Percentiles rank a stretch among this genome's conserved stretches.
These are phyloP conservation scores for Semotilus atromaculatus DNA, from an alignment of 2,797 vertebrate genomes.

Conservation along the genomic window DNA sequence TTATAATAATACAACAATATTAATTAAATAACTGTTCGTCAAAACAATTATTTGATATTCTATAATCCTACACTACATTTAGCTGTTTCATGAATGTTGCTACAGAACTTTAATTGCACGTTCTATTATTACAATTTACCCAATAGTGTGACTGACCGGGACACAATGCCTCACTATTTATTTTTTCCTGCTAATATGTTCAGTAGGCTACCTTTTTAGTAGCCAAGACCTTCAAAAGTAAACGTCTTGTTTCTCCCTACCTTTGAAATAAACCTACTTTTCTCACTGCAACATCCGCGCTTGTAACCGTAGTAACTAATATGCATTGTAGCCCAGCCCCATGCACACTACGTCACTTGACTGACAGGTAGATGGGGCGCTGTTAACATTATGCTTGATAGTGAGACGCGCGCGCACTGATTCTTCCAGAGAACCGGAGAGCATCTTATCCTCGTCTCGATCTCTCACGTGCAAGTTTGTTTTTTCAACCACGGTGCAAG, in stretches of 20 bases:
- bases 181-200: neutral
- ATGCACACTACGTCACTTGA: neutral
- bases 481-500: neutral
- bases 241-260: neutral
- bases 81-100: neutral
- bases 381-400: slow-evolving; percentile 9
- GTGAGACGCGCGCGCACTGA: neutral
- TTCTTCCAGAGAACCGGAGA: neutral
- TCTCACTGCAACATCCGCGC: neutral
- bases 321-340: neutral
- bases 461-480: neutral
- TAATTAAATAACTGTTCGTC: neutral
- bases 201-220: neutral
- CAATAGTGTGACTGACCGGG: neutral
- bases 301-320: slow-evolving; percentile 32
- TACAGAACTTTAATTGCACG: neutral
- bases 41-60: neutral
- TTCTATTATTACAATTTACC: neutral
- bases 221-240: neutral
- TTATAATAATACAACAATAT: neutral
- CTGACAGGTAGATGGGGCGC: slow-evolving; percentile 34
- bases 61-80: neutral
- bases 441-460: neutral
- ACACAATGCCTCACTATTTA: neutral
- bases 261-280: neutral